Percentiles rank a stretch among this genome's conserved stretches.
phyloP scores from a whole-genome alignment of 2,888 invertebrate genomes.

The Apodemia hepburni region DNA sequence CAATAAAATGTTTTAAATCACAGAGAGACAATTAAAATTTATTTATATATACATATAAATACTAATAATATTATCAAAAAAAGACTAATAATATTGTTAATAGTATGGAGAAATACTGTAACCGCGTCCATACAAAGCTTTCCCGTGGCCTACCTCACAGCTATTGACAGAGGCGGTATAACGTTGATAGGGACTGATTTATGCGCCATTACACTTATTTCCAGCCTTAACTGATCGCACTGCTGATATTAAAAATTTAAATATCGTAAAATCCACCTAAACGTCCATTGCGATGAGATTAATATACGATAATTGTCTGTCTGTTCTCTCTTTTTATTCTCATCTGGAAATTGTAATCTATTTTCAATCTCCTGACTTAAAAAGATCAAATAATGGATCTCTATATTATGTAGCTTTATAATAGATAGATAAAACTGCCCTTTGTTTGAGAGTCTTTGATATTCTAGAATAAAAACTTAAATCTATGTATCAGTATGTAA shows the following conservation, averaged over 20 bases:
- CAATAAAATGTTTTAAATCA: too few species aligned
- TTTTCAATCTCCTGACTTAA: not conserved
- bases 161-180: conserved; percentile 69
- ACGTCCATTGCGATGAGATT: conserved; percentile 15
- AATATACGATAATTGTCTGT: conserved; percentile 12
- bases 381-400: conserved; percentile 13
- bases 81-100: too few species aligned
- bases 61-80: too few species aligned
- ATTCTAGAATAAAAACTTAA: not conserved
- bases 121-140: not conserved
- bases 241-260: conserved; percentile 57
- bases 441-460: not conserved
- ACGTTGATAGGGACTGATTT: conserved; percentile 71
- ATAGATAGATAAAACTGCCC: not conserved
- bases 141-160: conserved; percentile 47
- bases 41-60: too few species aligned
- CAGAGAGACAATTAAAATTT: too few species aligned
- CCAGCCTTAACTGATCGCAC: conserved; percentile 58
- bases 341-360: conserved; percentile 9
- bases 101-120: not conserved
- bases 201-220: conserved; percentile 68
- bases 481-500: too few species aligned
- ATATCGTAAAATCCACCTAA: conserved; percentile 43
- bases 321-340: conserved; percentile 14
- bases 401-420: not conserved